Conservation (phyloP, 1,140 invertebrate genomes). For the Samia ricini region DNA sequence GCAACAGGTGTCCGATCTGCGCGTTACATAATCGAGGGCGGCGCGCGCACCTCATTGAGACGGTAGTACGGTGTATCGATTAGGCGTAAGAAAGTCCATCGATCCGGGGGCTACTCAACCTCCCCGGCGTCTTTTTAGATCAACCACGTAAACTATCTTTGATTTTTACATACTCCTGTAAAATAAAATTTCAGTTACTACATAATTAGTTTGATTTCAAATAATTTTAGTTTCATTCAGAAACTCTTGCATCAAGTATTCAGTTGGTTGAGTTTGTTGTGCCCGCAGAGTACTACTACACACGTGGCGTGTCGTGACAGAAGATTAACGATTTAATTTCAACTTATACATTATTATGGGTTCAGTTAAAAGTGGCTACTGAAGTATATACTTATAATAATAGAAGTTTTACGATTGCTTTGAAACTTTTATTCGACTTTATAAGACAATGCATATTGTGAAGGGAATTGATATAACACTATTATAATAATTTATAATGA, state of each 20-base stretch:
- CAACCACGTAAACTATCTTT: conserved; percentile 32
- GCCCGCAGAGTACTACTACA: neutral
- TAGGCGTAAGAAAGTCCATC: conserved; percentile 56
- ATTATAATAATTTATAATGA: too few species aligned
- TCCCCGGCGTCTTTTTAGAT: conserved; percentile 49
- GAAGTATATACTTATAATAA: too few species aligned
- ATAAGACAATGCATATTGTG: too few species aligned
- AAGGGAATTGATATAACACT: too few species aligned
- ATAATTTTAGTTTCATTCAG: too few species aligned
- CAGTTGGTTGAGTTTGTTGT: neutral
- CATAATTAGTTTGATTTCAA: neutral
- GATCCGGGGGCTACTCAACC: conserved; percentile 41
- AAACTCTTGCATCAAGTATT: neutral
- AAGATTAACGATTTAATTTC: neutral
- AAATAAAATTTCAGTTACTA: neutral
- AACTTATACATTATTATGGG: neutral
- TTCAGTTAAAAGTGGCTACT: too few species aligned
- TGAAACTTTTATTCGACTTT: too few species aligned
- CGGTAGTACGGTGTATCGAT: conserved; percentile 66
- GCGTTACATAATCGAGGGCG: conserved; percentile 64
- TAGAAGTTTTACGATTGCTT: too few species aligned
- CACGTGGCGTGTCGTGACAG: neutral
- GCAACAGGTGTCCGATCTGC: conserved; percentile 66
- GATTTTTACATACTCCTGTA: neutral
- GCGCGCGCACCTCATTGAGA: conserved; percentile 71